Base-by-base conservation (phyloP, 2,113 vertebrate genomes). In the Periophthalmus modestus region DNA sequence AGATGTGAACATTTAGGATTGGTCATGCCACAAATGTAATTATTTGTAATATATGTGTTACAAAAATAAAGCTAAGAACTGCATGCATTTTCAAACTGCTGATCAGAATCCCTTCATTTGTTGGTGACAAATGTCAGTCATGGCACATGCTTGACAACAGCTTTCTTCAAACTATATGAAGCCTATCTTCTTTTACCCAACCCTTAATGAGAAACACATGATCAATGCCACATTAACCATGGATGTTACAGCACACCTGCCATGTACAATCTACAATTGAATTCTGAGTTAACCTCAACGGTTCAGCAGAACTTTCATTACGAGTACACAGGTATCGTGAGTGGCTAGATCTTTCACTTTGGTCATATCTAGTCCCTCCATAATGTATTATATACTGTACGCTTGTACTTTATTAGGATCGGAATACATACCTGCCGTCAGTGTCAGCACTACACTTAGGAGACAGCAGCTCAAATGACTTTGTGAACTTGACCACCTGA, bases 401-500 rank as follows among this genome's bases (percentile, higher is more conserved):
- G 28, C 16, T 34, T 18, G 34, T 21, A 19, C 19, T n/a, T 66
- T 19, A 5, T 13, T n/a, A n/a, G 63, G 34, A 66, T 3, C 14
- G 52, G 16, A 24, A 23, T 62, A 77, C 83, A 54, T 93, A 99
- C 98, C 97, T 98, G 94, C 86, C 96, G 66, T 98, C 98, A 39
- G 95, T 86, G 85, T 98, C 97, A 19, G 96, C 96, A n/a, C 95
- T 98, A 90, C 97, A 99, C 88, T 98, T 99, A 52, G 98, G 97
- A 79, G 97, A 99, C 90, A 98, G 91, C n/a, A 99, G 81, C 84
- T 99, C 98, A 84, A 99, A 99, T 6, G 97, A 99, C 88, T 98
- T 99, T 36, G 97, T 99, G 89, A 99, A 99, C 90, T 98, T 99
- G 92, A 99, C 98, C 87, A 99, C 98, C 97, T 99, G 93, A 70